These are phyloP conservation scores for Tetragonisca angustula DNA, from an alignment of 2,888 invertebrate genomes.

Conservation along the genomic window DNA sequence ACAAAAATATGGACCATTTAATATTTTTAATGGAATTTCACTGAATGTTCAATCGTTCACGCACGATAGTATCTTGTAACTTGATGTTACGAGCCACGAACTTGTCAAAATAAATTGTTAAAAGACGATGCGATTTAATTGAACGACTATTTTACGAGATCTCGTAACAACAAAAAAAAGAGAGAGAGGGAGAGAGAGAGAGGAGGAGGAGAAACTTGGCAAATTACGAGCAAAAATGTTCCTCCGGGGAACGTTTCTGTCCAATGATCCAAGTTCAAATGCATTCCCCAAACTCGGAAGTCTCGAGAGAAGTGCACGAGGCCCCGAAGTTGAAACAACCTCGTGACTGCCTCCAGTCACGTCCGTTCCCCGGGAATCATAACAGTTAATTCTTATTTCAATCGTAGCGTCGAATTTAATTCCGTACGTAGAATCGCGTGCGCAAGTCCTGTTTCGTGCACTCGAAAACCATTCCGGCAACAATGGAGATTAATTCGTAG, in stretches of 20 bases:
- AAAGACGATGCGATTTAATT: too few relatives aligned
- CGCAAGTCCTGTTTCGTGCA: neutral
- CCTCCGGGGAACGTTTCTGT: neutral
- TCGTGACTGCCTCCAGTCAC: constrained; percentile 12
- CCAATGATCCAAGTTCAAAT: neutral
- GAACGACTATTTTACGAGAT: too few relatives aligned
- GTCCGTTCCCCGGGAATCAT: neutral
- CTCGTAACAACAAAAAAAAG: too few relatives aligned
- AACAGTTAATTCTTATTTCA: constrained; percentile 30
- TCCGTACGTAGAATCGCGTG: constrained; percentile 22
- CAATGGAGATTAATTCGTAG: constrained; percentile 31
- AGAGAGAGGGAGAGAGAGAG: neutral
- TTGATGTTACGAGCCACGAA: too few relatives aligned
- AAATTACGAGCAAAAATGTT: neutral
- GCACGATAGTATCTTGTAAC: too few relatives aligned
- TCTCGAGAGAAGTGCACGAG: neutral
- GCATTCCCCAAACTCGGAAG: neutral
- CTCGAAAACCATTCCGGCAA: constrained; percentile 20
- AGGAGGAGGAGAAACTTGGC: neutral
- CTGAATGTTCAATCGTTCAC: too few relatives aligned
- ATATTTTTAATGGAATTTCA: too few relatives aligned
- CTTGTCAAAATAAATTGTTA: too few relatives aligned
- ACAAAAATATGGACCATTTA: too few relatives aligned
- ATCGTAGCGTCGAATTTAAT: constrained; percentile 39
- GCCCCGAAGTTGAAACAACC: neutral